phyloP scores from a whole-genome alignment of 1,140 invertebrate genomes.

The Ceratina australensis region DNA sequence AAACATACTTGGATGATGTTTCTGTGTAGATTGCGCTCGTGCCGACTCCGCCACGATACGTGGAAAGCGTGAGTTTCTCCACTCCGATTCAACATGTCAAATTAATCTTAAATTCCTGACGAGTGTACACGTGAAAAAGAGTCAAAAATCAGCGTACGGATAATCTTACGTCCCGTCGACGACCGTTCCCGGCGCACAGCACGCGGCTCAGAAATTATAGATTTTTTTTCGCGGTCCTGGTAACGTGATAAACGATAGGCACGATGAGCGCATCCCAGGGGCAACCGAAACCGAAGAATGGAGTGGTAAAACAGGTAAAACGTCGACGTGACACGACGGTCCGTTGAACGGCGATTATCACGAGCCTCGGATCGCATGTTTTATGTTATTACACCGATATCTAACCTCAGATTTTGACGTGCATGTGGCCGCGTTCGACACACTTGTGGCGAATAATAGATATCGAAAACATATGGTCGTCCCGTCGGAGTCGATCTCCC shows the following conservation, averaged over 20 bases:
- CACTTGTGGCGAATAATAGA: constrained; percentile 11
- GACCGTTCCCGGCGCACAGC: not conserved
- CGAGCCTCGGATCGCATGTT: not conserved
- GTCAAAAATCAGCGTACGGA: constrained; percentile 16
- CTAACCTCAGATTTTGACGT: constrained; percentile 44
- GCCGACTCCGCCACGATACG: constrained; percentile 60
- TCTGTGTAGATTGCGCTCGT: constrained; percentile 71
- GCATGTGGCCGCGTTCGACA: not conserved
- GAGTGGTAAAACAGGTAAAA: constrained; percentile 82
- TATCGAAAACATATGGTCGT: constrained; percentile 50
- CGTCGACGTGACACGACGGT: constrained; percentile 22
- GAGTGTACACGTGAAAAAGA: constrained; percentile 38
- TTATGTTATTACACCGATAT: constrained; percentile 20
- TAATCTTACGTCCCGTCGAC: constrained; percentile 8
- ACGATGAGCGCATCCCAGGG: constrained; percentile 79
- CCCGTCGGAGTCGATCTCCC: not conserved
- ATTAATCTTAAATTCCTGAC: constrained; percentile 57
- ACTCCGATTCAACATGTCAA: constrained; percentile 64
- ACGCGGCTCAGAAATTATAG: constrained; percentile 28
- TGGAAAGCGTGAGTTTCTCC: constrained; percentile 57
- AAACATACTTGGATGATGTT: constrained; percentile 67
- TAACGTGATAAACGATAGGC: constrained; percentile 44
- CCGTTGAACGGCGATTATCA: not conserved
- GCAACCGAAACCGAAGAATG: constrained; percentile 74
- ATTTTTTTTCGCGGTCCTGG: constrained; percentile 37